These are phyloP conservation scores for Callipepla californica DNA, from an alignment of 2,113 vertebrate genomes.

Conservation along the genomic window DNA sequence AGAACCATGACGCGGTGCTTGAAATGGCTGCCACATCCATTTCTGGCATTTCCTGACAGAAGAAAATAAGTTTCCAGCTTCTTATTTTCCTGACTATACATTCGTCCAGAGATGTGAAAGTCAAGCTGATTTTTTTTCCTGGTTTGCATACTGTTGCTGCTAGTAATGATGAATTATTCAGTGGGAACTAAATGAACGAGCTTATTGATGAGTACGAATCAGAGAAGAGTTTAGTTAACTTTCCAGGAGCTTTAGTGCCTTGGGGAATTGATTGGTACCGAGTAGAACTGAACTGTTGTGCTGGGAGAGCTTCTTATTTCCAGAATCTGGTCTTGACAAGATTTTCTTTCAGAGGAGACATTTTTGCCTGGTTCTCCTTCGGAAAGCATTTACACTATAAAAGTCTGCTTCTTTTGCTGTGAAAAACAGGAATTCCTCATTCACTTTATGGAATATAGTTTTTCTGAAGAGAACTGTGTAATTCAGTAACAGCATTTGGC, in stretches of 20 bases:
- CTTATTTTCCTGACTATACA: neutral
- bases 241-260: neutral
- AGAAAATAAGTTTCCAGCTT: neutral
- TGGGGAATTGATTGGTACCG: neutral
- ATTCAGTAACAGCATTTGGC: neutral
- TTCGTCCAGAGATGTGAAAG: neutral
- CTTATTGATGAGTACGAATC: slow-evolving; percentile 14
- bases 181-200: slow-evolving; percentile 9
- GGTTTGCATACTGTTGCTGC: neutral
- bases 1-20: neutral
- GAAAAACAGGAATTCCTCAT: neutral
- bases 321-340: neutral
- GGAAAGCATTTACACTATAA: neutral
- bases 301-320: neutral
- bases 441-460: neutral
- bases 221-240: neutral
- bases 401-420: neutral
- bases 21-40: neutral
- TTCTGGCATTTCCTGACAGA: neutral
- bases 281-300: neutral
- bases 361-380: neutral
- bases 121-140: slow-evolving; percentile 1
- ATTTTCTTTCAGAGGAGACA: neutral
- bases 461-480: neutral
- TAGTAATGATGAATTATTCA: slow-evolving; percentile 46